These are phyloP conservation scores for Ictalurus furcatus DNA, from an alignment of 2,113 vertebrate genomes.

Conservation along the genomic window DNA sequence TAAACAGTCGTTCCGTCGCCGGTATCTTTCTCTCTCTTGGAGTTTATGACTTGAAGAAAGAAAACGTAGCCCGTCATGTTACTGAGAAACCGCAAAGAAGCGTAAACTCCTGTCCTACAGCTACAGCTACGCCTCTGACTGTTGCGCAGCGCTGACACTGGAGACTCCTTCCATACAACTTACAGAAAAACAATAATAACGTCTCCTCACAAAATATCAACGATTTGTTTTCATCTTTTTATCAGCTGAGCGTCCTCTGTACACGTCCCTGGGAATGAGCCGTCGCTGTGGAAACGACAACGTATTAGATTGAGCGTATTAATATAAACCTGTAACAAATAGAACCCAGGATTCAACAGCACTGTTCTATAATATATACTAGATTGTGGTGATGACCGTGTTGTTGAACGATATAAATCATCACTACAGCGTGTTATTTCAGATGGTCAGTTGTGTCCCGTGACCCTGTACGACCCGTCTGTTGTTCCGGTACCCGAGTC, in stretches of 20 bases:
- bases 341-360: neutral
- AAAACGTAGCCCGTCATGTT: neutral
- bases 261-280: neutral
- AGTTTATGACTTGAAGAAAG: neutral
- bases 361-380: neutral
- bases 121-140: no score
- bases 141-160: neutral
- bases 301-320: neutral
- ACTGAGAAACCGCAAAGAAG: neutral
- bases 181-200: neutral
- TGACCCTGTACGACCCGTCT: conserved; percentile 86
- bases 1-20: neutral
- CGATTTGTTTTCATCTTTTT: neutral
- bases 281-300: neutral
- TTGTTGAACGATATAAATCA: neutral
- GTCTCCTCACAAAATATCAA: neutral
- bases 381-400: neutral
- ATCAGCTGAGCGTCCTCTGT: neutral
- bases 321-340: neutral
- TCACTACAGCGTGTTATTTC: conserved; percentile 3
- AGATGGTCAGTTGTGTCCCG: conserved; percentile 81
- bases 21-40: neutral
- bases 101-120: no score
- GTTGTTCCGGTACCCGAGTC: conserved; percentile 73
- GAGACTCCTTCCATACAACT: neutral